Evolutionary conservation across 2,797 vertebrate genomes (phyloP), one percentile per base, ranked within the genome.

Genomic region (Gouania willdenowi): DNA sequence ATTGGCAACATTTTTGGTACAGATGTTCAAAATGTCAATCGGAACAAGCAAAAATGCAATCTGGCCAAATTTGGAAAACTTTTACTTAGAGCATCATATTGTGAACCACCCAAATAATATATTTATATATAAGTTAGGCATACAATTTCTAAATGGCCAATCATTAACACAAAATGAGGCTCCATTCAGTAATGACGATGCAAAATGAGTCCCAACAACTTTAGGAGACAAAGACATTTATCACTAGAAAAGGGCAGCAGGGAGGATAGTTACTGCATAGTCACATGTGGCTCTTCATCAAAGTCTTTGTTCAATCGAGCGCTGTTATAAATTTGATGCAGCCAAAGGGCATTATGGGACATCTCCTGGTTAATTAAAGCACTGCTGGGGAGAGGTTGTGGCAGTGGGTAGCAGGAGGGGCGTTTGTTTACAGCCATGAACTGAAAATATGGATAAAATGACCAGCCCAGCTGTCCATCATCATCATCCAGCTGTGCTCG

Each of bases 191-290:
- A 29, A 19, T 19, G 32, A 69, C 31, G 40, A 36, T 34, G 22
- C 47, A 10, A 42, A 46, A 37, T 24, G 16, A 42, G 16, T 30
- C 18, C 29, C n/a, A 25, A 59, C 26, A 41, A 47, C 13, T 26
- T 11, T 10, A 8, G 6, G 8, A 13, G 26, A 17, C 10, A 10
- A 18, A 16, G 39, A 21, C 6, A 51, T 73, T 67, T 27, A 28
- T 77, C 45, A 56, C 45, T 35, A 56, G 23, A 36, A 77, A 81
- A 76, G 56, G 67, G 53, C 66, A 35, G 26, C 47, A 55, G 40
- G 23, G 40, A 61, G 51, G 50, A 65, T 33, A 42, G 37, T 53
- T 50, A 26, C 19, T 30, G 45, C 46, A 48, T 51, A 7, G 35
- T 19, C 47, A 65, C 34, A 38, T 39, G 19, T 35, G 22, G 26